Percentiles rank a stretch among this genome's conserved stretches.
These are phyloP conservation scores for Calcarius lapponicus DNA, from an alignment of 2,797 vertebrate species.

Conservation along the genomic window DNA sequence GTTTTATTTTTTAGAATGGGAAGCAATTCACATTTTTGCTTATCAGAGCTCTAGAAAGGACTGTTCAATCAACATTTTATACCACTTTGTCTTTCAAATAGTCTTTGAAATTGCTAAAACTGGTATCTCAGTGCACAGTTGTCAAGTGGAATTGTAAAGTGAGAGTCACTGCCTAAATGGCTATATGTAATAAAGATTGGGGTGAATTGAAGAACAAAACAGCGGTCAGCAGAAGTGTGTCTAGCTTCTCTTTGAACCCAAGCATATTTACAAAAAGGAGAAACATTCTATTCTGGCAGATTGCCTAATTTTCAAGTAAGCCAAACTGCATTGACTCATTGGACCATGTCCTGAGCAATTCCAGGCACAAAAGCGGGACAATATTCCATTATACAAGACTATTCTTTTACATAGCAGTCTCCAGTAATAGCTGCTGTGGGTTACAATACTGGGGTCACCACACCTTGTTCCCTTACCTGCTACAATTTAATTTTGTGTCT, in stretches of 20 bases:
- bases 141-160: not conserved
- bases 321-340: not conserved
- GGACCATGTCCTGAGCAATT: not conserved
- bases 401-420: not conserved
- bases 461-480: not conserved
- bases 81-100: constrained; percentile 13
- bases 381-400: not conserved
- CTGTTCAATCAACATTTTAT: constrained; percentile 45
- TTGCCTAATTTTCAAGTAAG: not conserved
- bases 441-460: not conserved
- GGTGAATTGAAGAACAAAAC: not conserved
- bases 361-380: not conserved
- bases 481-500: not conserved
- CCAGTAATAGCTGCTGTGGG: not conserved
- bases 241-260: not conserved
- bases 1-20: constrained; percentile 34
- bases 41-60: constrained; percentile 21
- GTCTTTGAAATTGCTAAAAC: constrained; percentile 44
- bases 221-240: not conserved
- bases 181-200: not conserved
- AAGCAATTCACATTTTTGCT: constrained; percentile 45
- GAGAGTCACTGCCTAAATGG: not conserved
- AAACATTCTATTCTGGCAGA: not conserved
- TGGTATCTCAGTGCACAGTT: constrained; percentile 2
- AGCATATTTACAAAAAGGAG: not conserved